Evolutionary conservation across 2,797 vertebrate genomes (phyloP).

Genomic region (Coccyzus lansbergi): DNA sequence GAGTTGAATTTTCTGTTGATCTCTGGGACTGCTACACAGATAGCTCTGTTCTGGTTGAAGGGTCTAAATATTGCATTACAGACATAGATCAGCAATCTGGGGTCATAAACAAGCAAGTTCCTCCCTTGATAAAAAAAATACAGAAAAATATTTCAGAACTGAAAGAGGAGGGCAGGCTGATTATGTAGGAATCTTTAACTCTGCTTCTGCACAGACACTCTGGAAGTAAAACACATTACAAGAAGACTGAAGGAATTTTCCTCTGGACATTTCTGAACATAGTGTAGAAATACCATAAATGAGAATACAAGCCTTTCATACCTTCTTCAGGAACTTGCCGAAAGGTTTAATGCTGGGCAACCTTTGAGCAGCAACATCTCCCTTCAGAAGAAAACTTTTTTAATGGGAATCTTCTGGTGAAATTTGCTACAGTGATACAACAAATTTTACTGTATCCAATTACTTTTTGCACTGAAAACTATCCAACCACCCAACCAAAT

Average conservation of each 20-base stretch:
- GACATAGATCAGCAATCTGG: not conserved
- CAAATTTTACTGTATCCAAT: not conserved
- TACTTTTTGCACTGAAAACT: not conserved
- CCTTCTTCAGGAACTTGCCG: not conserved
- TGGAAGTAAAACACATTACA: not conserved
- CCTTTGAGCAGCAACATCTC: not conserved
- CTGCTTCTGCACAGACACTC: not conserved
- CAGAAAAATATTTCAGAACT: not conserved
- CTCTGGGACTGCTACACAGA: not conserved
- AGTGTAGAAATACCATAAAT: not conserved
- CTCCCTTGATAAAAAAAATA: not conserved
- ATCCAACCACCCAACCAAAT: not conserved
- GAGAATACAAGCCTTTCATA: not conserved
- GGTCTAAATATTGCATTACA: not conserved
- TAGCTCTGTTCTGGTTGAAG: not conserved
- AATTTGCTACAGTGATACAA: not conserved
- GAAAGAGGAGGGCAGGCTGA: not conserved
- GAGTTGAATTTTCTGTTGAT: not conserved
- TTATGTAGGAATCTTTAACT: slow-evolving; percentile 8
- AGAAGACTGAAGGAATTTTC: not conserved
- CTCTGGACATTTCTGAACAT: not conserved
- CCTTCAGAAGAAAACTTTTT: not conserved
- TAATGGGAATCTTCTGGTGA: not conserved
- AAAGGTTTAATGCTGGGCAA: not conserved
- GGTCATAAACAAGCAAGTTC: not conserved